Base-by-base conservation (phyloP, 1,140 invertebrate species). In the Pantala flavescens region DNA sequence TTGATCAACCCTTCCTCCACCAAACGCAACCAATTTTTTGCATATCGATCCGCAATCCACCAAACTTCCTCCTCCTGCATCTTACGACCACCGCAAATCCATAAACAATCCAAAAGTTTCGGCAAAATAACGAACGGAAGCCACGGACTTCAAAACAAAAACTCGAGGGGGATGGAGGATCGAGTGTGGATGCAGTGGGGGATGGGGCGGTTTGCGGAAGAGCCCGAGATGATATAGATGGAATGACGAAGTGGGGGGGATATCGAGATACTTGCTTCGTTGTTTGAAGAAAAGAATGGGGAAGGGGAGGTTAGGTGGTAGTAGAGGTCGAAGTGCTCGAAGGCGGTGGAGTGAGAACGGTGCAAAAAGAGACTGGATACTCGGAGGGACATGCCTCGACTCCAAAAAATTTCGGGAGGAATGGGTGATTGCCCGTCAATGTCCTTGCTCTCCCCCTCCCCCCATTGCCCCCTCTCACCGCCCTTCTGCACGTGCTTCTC, bases 361-460 rank as follows among this genome's bases (percentile, higher is more conserved):
- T 12, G 49, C 49, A 63, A 63, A 21, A 63, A 63, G 49, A 21
- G 49, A 63, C 16, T 63, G 49, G 49, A 21, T 63, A 63, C 3
- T 63, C 49, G 49, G 28, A 36, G 28, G 49, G 49, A 63, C 49
- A 63, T 63, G 49, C n/a, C 49, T 63, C 49, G 49, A 63, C 49
- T 63, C 49, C 16, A 21, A 63, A 63, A 63, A 21, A 21, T 19
- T 16, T 16, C n/a, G n/a, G n/a, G 49, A 63, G 49, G 49, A 19
- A 63, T 63, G 49, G 49, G 49, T 63, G 49, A 63, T 63, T 63
- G 49, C 49, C 49, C 49, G 49, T 63, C 49, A 63, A 63, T 63
- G 49, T 63, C 49, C 49, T 63, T 63, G 49, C 49, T 63, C n/a
- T 63, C 49, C n/a, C 12, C 49, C 49, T 63, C 49, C 49, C 10